Base-by-base conservation (phyloP, 2,797 vertebrate species). In the Paramormyrops hopkinsi region DNA sequence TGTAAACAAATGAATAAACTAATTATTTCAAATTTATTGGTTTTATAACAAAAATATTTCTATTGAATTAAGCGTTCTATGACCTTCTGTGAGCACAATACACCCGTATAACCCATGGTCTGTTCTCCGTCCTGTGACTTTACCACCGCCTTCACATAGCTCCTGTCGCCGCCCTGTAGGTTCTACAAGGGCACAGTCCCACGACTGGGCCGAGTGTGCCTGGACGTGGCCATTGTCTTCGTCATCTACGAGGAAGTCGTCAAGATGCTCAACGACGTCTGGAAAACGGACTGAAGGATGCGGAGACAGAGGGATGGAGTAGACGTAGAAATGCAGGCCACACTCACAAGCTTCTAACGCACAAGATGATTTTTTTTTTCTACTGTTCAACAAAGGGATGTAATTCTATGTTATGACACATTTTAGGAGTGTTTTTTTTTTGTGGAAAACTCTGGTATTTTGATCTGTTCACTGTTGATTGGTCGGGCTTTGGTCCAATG, bases 131-230 rank as follows among this genome's bases (percentile, higher is more conserved):
- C 46, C 50, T 33, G 46, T 86, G 37, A 44, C 48, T 12, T 85
- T 53, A 11, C 22, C 9, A 25, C 29, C 12, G 2, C 51, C n/a
- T 65, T 37, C 14, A 33, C 56, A 17, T 17, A 5, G 37, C 37
- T 44, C n/a, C 11, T 83, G n/a, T 84, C 4, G 17, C 11, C 4
- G 3, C 5, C 62, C 56, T 73, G 14, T 90, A 97, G 95, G 89
- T 96, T 97, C 93, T 96, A 96, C 93, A 96, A 97, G 93, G 97
- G 96, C 59, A 97, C 95, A 0, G 93, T 96, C 25, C 95, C 96
- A 0, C 92, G 96, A 46, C 94, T 95, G 0, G 95, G 95, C 79
- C 93, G 96, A 2, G 95, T 96, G 88, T 96, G 95, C 90, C 90
- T 96, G 89, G 96, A 96, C 2, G 95, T 96, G 56, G 96, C 96